Base-by-base conservation (phyloP, 2,888 invertebrate genomes). In the Opisthograptis luteolata region DNA sequence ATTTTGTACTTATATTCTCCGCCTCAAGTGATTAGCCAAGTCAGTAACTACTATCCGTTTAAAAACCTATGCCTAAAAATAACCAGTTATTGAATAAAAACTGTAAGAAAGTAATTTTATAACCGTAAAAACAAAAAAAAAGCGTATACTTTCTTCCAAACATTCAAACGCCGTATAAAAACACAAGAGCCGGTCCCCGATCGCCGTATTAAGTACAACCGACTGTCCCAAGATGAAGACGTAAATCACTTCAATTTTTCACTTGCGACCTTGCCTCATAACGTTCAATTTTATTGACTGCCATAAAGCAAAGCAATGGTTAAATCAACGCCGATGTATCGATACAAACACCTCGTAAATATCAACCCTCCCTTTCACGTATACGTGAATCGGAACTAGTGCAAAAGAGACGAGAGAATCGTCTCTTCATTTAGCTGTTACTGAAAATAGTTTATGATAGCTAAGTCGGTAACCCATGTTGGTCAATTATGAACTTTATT, bases 301-400 rank as follows among this genome's bases (percentile, higher is more conserved):
- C 85, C 86, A 90, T 90, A 88, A 87, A 89, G 84, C 79, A 89
- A 87, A 84, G 86, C 85, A 88, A 87, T 90, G 87, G 84, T 88
- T 88, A 87, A 86, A 89, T 88, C 89, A 88, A 84, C 88, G 81
- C 87, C 79, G 76, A 78, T 79, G 81, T 87, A 87, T 87, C 85
- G 85, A 86, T 85, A 80, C 84, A 87, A 85, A 84, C 88, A 88
- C 85, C 80, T 87, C 86, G 82, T 87, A 85, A 85, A 87, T 84
- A 81, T 86, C 60, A 30, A 31, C 61, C 42, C 49, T 84, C 81
- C 59, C 62, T 67, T 50, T 87, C 76, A 22, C 65, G 47, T 84
- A 39, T 51, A 51, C 13, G 10, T 7, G 14, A 44, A 51, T 55
- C 43, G 10, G n/a, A 9, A 12, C 48, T 36, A 2, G 73, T 17